Conservation (phyloP, 2,797 vertebrate species). For the Chloroceryle inda region DNA sequence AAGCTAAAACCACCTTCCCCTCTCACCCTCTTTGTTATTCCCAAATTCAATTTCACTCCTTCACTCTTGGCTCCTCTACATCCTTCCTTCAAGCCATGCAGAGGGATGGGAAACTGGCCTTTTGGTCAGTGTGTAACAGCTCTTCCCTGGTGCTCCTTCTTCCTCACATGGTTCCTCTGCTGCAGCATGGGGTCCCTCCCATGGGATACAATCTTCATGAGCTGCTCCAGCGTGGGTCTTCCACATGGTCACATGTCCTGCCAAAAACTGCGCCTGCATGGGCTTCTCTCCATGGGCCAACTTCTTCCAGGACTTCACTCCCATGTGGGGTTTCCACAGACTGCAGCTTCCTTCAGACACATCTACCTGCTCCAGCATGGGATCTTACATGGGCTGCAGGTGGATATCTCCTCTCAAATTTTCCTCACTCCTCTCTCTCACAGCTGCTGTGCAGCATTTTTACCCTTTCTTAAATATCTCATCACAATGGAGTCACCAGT, state of each 20-base stretch:
- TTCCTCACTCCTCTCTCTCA: not conserved
- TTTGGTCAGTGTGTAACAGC: not conserved
- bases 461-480: not conserved
- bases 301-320: not conserved
- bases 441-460: not conserved
- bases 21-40: accelerated
- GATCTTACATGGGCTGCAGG: not conserved
- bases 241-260: not conserved
- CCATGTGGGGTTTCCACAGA: not conserved
- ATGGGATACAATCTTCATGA: not conserved
- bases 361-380: accelerated
- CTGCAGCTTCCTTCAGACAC: not conserved
- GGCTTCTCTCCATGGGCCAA: not conserved
- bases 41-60: not conserved
- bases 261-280: not conserved
- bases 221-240: accelerated
- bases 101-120: not conserved
- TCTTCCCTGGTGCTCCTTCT: not conserved
- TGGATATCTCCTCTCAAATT: not conserved
- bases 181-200: not conserved
- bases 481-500: not conserved
- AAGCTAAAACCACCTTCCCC: too few relatives aligned
- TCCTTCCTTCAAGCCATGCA: not conserved
- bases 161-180: not conserved
- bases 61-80: not conserved